Evolutionary conservation across 37 sponge, comb jelly and placozoan genomes (phyloP).

Genomic region (Agelas oroides): DNA sequence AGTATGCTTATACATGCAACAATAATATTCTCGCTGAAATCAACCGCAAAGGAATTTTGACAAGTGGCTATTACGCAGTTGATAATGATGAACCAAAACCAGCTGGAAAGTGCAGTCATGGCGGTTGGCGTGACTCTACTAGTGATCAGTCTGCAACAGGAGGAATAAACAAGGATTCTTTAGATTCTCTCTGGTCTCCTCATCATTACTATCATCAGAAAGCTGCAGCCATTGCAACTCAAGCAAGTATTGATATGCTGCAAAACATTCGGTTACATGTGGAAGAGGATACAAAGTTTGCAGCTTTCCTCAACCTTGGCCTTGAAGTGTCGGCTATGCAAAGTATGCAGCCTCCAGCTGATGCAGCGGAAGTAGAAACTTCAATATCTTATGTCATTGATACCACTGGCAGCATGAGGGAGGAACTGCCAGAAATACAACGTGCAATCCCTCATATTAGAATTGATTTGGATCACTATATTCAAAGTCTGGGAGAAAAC

Average conservation of each 20-base stretch:
- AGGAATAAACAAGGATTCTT: conserved; percentile 54
- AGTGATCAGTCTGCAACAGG: too few species aligned
- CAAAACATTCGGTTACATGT: conserved; percentile 16
- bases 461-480: conserved; percentile 11
- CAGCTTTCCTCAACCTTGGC: too few species aligned
- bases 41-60: neutral
- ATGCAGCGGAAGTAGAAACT: neutral
- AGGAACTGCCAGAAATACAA: conserved; percentile 57
- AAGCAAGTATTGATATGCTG: conserved; percentile 29
- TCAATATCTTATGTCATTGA: conserved; percentile 65
- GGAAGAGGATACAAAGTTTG: conserved; percentile 22
- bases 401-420: conserved; percentile 56
- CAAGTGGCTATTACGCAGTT: conserved; percentile 45
- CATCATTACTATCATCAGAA: conserved; percentile 21
- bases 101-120: conserved; percentile 53
- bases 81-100: conserved; percentile 6
- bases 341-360: too few species aligned
- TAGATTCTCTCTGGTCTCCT: conserved; percentile 13
- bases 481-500: conserved; percentile 11
- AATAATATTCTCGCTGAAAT: neutral
- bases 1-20: neutral
- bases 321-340: too few species aligned
- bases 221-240: conserved; percentile 23
- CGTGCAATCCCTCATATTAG: conserved; percentile 24
- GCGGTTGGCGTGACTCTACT: conserved; percentile 33